phyloP scores from a whole-genome alignment of 2,888 invertebrate genomes.

The Agrochola litura region DNA sequence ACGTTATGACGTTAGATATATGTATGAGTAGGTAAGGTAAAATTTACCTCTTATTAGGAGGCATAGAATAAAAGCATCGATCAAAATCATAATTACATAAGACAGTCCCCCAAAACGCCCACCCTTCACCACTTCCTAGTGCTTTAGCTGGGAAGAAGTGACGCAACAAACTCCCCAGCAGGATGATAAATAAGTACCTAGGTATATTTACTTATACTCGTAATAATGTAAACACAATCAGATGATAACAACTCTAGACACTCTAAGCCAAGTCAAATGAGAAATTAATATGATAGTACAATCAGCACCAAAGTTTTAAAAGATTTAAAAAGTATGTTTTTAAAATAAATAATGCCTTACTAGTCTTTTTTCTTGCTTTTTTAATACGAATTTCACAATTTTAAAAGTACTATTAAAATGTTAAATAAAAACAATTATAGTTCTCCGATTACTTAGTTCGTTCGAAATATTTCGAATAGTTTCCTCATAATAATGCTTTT shows the following conservation, averaged over 20 bases:
- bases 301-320: not conserved
- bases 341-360: no score
- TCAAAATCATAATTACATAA: not conserved
- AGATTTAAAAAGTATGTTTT: not conserved
- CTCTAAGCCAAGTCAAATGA: not conserved
- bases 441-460: not conserved
- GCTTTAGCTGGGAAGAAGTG: not conserved
- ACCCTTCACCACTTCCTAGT: not conserved
- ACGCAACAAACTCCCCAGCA: not conserved
- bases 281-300: not conserved
- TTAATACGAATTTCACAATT: not conserved
- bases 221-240: not conserved
- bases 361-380: no score
- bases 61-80: not conserved
- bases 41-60: not conserved
- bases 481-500: not conserved
- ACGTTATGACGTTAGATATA: not conserved
- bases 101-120: no score
- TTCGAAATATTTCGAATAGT: not conserved
- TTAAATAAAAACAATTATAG: not conserved
- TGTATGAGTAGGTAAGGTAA: not conserved
- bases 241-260: not conserved
- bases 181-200: not conserved
- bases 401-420: no score
- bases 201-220: not conserved